Conservation (phyloP, 2,113 vertebrate genomes). For the Procavia capensis region DNA sequence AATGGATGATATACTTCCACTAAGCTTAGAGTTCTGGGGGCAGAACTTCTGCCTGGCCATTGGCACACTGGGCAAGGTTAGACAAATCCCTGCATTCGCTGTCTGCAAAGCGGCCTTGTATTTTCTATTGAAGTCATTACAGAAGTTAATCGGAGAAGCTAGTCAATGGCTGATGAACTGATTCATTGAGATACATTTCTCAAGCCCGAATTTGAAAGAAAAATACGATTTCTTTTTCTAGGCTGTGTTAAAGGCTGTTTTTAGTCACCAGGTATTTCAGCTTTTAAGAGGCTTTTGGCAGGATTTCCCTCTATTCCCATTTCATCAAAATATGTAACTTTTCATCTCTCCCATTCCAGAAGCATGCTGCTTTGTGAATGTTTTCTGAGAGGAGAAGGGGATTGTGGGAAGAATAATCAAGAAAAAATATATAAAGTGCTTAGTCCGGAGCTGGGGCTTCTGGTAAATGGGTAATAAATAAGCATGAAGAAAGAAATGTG, state of each 20-base stretch:
- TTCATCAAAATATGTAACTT: slow-evolving; percentile 57
- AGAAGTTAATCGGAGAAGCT: slow-evolving; percentile 69
- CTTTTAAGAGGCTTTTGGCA: slow-evolving; percentile 56
- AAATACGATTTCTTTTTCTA: background rate
- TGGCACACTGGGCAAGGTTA: background rate
- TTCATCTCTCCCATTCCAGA: slow-evolving; percentile 55
- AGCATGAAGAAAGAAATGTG: background rate
- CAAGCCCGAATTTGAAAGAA: slow-evolving; percentile 54
- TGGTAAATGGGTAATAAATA: background rate
- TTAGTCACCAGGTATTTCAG: slow-evolving; percentile 75
- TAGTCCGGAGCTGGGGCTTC: slow-evolving; percentile 4
- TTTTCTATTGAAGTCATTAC: slow-evolving; percentile 40
- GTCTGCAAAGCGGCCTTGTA: slow-evolving; percentile 21
- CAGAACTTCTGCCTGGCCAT: slow-evolving; percentile 24
- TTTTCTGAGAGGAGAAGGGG: slow-evolving; percentile 39
- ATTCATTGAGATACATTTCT: slow-evolving; percentile 42
- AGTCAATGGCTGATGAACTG: slow-evolving; percentile 61
- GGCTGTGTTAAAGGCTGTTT: slow-evolving; percentile 57
- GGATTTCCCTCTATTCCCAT: slow-evolving; percentile 54
- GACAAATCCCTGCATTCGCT: slow-evolving; percentile 21
- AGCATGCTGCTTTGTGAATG: slow-evolving; percentile 39
- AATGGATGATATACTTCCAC: background rate
- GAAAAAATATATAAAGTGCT: background rate
- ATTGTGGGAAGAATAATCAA: slow-evolving; percentile 30
- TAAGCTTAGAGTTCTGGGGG: background rate